phyloP scores from a whole-genome alignment of 2,797 vertebrate genomes.

The Tokudaia muenninki region DNA sequence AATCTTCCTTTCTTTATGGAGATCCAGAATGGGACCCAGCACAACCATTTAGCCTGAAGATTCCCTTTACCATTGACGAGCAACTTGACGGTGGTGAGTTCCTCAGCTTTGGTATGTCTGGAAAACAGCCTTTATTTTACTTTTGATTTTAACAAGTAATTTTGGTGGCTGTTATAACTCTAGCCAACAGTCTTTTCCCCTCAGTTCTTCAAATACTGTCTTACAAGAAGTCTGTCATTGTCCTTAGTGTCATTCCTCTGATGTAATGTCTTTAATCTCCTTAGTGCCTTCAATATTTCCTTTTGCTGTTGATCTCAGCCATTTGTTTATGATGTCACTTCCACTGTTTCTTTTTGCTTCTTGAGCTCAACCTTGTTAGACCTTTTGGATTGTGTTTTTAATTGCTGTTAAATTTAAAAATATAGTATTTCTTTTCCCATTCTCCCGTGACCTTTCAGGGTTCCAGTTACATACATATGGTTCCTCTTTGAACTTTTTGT shows the following conservation, averaged over 20 bases:
- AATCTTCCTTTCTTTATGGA: background rate
- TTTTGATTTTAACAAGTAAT: background rate
- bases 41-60: background rate
- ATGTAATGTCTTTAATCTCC: background rate
- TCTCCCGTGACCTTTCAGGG: background rate
- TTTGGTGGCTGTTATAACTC: background rate
- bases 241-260: constrained; percentile 14
- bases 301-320: background rate
- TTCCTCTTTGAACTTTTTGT: background rate
- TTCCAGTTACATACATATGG: background rate
- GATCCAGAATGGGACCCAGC: background rate
- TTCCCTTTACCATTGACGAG: background rate
- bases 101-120: background rate
- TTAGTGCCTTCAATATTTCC: background rate
- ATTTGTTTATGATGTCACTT: background rate
- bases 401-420: constrained; percentile 2
- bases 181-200: background rate
- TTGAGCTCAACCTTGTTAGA: background rate
- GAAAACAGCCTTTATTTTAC: background rate
- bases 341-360: constrained; percentile 13
- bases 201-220: background rate
- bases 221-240: background rate
- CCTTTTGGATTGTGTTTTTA: background rate
- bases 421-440: background rate
- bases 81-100: background rate